These are phyloP conservation scores for Anagrus nilaparvatae DNA, from an alignment of 1,140 invertebrate species.

Conservation along the genomic window DNA sequence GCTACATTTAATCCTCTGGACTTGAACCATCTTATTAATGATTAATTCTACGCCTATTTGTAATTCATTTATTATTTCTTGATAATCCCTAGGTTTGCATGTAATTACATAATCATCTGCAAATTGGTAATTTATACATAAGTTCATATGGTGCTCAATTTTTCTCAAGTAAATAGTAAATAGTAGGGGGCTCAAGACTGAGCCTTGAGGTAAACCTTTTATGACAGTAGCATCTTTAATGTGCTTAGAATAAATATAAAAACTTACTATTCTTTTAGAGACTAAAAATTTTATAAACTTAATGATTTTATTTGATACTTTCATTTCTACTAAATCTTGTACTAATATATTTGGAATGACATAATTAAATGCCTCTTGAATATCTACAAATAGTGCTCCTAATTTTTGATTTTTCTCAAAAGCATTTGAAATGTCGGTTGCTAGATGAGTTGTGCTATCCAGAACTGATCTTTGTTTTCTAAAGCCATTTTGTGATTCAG, in stretches of 20 bases:
- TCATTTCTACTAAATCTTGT: conserved; percentile 4
- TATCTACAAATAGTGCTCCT: conserved; percentile 13
- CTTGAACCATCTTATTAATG: conserved; percentile 2
- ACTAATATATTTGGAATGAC: conserved; percentile 9
- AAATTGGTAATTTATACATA: conserved; percentile 8
- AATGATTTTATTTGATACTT: not conserved
- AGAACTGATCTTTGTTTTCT: conserved; percentile 11
- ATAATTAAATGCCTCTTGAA: conserved; percentile 19
- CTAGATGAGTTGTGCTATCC: conserved; percentile 11
- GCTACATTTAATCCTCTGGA: conserved; percentile 5
- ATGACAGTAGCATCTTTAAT: not conserved
- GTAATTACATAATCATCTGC: conserved; percentile 12
- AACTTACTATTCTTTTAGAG: conserved; percentile 2
- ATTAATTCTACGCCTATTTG: not conserved
- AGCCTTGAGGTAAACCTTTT: conserved; percentile 15
- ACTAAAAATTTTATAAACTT: conserved; percentile 3
- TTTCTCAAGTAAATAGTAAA: conserved; percentile 13
- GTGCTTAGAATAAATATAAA: conserved; percentile 3
- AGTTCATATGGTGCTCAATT: not conserved
- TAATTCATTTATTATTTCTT: not conserved
- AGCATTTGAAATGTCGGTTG: conserved; percentile 1
- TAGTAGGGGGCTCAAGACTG: conserved; percentile 13
- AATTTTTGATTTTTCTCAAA: conserved; percentile 4
- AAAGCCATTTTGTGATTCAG: conserved; percentile 15
- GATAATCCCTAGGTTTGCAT: not conserved